Base-by-base conservation (phyloP, 2,113 vertebrate genomes). In the Nipponia nippon region DNA sequence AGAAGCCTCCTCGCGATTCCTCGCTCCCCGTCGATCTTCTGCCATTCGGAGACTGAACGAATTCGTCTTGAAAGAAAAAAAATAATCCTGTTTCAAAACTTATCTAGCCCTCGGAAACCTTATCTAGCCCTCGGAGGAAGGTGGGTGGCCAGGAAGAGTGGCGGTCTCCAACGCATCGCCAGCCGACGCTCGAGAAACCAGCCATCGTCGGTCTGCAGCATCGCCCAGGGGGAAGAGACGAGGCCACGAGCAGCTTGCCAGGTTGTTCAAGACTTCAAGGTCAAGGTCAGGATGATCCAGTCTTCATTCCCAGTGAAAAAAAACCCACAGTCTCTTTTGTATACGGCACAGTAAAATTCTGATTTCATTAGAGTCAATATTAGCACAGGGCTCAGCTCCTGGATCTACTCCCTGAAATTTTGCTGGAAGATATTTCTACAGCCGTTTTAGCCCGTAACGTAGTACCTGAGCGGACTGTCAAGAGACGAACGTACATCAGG, bases 401-500 rank as follows among this genome's bases (percentile, higher is more conserved):
- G 58, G 38, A 13, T 47, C 16, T 16, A 10, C n/a, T 12, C 47
- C 47, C 40, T 16, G 58, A 30, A 36, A 53, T 38, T 46, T 32
- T 16, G 56, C 49, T 17, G 55, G 53, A 42, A 40, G 44, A 13
- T 10, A 27, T 34, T 50, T 49, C 8, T 22, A 49, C 9, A 3
- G 49, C 20, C 26, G 3, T 38, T 55, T 73, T 19, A 30, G 40
- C 26, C 59, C 20, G 4, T 9, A 16, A 46, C 2, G 1, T 25
- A 32, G 38, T 6, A 19, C 49, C 32, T 5, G 26, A 73, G 59
- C 13, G 13, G 25, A 30, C 40, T 30, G 16, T 22, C 58, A 46
- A 47, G 1, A 30, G 47, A 53, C 25, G 9, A 29, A 70, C 2
- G 1, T 21, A 2, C 1, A 15, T 9, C 19, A 38, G 49, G 36